These are phyloP conservation scores for Drosophila neutralis DNA, from an alignment of 2,888 invertebrate genomes.

Conservation along the genomic window DNA sequence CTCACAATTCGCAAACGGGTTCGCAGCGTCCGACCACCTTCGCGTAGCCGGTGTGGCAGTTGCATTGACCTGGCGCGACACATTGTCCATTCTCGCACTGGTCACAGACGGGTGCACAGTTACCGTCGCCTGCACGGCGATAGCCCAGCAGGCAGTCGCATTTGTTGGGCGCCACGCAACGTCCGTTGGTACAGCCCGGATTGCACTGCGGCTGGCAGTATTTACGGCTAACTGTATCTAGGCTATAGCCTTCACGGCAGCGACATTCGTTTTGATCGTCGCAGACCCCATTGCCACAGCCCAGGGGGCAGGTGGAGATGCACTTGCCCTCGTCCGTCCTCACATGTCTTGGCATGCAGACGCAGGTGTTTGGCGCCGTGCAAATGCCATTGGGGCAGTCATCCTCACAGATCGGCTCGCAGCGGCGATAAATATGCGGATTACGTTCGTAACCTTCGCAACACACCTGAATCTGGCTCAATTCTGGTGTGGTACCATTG, in stretches of 20 bases:
- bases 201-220: slow-evolving; percentile 82
- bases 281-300: slow-evolving; percentile 87
- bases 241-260: slow-evolving; percentile 81
- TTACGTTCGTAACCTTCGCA: slow-evolving; percentile 88
- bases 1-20: slow-evolving; percentile 82
- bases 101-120: slow-evolving; percentile 84
- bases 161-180: slow-evolving; percentile 78
- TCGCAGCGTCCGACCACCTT: slow-evolving; percentile 84
- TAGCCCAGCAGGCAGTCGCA: slow-evolving; percentile 78
- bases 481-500: slow-evolving; percentile 86
- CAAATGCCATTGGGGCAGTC: slow-evolving; percentile 86
- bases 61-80: slow-evolving; percentile 87
- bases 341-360: slow-evolving; percentile 85
- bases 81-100: slow-evolving; percentile 86
- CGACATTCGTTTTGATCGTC: slow-evolving; percentile 76
- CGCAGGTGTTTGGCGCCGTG: slow-evolving; percentile 85
- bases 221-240: slow-evolving; percentile 81
- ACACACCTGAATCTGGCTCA: slow-evolving; percentile 89
- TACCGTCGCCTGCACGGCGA: slow-evolving; percentile 67
- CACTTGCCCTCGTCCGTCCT: slow-evolving; percentile 85
- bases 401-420: slow-evolving; percentile 85
- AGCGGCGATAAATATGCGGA: slow-evolving; percentile 74
- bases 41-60: slow-evolving; percentile 86
- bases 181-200: slow-evolving; percentile 77
- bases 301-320: slow-evolving; percentile 89